These are phyloP conservation scores for Nysson spinosus DNA, from an alignment of 2,888 invertebrate genomes.

Conservation along the genomic window DNA sequence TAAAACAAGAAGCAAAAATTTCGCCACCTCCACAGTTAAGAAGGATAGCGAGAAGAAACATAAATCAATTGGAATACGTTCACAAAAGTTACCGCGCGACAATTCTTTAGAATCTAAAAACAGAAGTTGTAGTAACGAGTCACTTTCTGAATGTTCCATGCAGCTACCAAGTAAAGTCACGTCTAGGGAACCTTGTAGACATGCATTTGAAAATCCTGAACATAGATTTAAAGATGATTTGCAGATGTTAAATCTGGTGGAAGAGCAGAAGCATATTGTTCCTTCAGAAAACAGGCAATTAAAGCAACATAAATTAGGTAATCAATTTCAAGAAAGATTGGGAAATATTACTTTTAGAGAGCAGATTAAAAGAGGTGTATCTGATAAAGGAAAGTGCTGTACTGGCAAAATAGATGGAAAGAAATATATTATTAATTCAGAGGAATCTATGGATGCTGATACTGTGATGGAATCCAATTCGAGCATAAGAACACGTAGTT, in stretches of 20 bases:
- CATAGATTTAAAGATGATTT: slow-evolving; percentile 64
- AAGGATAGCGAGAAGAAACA: slow-evolving; percentile 69
- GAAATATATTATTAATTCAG: slow-evolving; percentile 53
- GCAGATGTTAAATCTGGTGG: slow-evolving; percentile 55
- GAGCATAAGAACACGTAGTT: slow-evolving; percentile 53
- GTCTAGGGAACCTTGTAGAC: slow-evolving; percentile 60
- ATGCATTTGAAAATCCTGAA: slow-evolving; percentile 61
- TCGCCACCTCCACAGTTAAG: slow-evolving; percentile 63
- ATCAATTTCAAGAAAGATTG: slow-evolving; percentile 47
- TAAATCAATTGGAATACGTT: slow-evolving; percentile 57
- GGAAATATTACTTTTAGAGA: slow-evolving; percentile 46
- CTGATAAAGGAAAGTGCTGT: slow-evolving; percentile 63
- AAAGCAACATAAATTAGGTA: slow-evolving; percentile 41
- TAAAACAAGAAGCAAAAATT: slow-evolving; percentile 66
- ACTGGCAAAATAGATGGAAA: slow-evolving; percentile 60
- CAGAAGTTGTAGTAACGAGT: slow-evolving; percentile 67
- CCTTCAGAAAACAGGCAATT: slow-evolving; percentile 39
- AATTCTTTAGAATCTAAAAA: slow-evolving; percentile 62
- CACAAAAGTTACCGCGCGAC: slow-evolving; percentile 61
- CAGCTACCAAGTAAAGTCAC: slow-evolving; percentile 60
- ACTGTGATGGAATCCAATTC: slow-evolving; percentile 57
- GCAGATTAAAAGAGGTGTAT: slow-evolving; percentile 56
- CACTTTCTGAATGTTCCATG: slow-evolving; percentile 55
- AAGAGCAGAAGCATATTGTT: slow-evolving; percentile 64
- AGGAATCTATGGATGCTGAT: slow-evolving; percentile 64